Evolutionary conservation across 2,113 vertebrate genomes (phyloP).

Genomic region (Cyprinodon variegatus): DNA sequence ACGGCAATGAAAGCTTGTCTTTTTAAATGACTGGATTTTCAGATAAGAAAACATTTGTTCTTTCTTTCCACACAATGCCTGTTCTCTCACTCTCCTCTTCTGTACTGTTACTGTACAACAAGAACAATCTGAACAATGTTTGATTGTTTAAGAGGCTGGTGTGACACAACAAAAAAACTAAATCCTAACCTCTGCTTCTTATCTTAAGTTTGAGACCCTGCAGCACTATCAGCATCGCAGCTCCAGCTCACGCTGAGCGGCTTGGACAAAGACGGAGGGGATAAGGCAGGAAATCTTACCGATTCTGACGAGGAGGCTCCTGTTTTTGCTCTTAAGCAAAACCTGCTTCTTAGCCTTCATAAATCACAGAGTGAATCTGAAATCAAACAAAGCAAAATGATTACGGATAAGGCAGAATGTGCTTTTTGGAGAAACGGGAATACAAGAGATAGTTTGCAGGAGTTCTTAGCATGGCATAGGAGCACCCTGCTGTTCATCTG

Average conservation of each 20-base stretch:
- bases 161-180: constrained; percentile 12
- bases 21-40: background rate
- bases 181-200: constrained; percentile 27
- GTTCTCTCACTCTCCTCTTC: background rate
- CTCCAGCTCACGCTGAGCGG: constrained; percentile 12
- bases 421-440: constrained; percentile 60
- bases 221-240: background rate
- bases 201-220: constrained; percentile 20
- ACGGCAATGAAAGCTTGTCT: background rate
- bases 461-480: constrained; percentile 65
- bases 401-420: constrained; percentile 56
- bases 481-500: constrained; percentile 56
- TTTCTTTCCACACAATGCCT: background rate
- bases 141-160: background rate
- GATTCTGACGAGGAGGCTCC: constrained; percentile 68
- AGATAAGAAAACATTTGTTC: background rate
- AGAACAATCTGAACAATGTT: background rate
- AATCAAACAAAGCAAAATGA: constrained; percentile 61
- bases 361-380: constrained; percentile 75
- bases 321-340: constrained; percentile 70
- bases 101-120: background rate
- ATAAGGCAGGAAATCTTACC: constrained; percentile 76
- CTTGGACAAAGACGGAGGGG: constrained; percentile 24
- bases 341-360: constrained; percentile 76
- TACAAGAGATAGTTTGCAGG: constrained; percentile 63